Percentiles rank a stretch among this genome's conserved stretches.
These are phyloP conservation scores for Distichodus sexfasciatus DNA, from an alignment of 2,797 vertebrate species.

Conservation along the genomic window DNA sequence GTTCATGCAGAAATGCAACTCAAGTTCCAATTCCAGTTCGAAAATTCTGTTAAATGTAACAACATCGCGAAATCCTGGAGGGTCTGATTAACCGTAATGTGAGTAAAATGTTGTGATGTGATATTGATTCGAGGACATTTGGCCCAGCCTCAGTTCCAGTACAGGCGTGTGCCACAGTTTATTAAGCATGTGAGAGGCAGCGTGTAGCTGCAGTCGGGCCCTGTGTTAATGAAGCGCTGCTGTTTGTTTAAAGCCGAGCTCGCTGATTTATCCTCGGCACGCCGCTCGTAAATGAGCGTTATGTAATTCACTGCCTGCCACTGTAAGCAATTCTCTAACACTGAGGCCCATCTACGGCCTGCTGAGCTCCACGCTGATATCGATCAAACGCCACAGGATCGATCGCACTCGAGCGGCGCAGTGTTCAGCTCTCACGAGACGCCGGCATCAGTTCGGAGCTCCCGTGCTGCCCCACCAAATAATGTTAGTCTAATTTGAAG, in stretches of 20 bases:
- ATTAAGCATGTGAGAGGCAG: neutral
- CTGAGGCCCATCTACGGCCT: constrained; percentile 24
- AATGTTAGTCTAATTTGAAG: constrained; percentile 11
- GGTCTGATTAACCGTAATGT: too few species aligned
- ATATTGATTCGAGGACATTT: too few species aligned
- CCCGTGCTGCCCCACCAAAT: neutral
- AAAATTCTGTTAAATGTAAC: too few species aligned
- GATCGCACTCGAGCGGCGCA: constrained; percentile 26
- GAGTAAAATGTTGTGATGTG: too few species aligned
- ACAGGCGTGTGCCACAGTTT: constrained; percentile 4
- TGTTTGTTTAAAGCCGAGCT: constrained; percentile 3
- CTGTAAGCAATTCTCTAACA: constrained; percentile 33
- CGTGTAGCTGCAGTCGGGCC: constrained; percentile 7
- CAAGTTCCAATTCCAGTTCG: too few species aligned
- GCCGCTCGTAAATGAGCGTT: constrained; percentile 21
- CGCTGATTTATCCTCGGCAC: neutral
- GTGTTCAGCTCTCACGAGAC: constrained; percentile 6
- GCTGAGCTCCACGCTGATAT: constrained; percentile 24
- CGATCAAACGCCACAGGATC: constrained; percentile 37
- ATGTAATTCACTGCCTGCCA: constrained; percentile 24
- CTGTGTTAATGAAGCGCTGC: neutral
- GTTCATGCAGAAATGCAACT: too few species aligned
- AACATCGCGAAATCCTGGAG: too few species aligned
- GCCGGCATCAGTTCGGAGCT: neutral
- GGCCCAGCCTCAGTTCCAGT: neutral